Evolutionary conservation across 2,113 vertebrate genomes (phyloP).

Genomic region (Macroglossus sobrinus): DNA sequence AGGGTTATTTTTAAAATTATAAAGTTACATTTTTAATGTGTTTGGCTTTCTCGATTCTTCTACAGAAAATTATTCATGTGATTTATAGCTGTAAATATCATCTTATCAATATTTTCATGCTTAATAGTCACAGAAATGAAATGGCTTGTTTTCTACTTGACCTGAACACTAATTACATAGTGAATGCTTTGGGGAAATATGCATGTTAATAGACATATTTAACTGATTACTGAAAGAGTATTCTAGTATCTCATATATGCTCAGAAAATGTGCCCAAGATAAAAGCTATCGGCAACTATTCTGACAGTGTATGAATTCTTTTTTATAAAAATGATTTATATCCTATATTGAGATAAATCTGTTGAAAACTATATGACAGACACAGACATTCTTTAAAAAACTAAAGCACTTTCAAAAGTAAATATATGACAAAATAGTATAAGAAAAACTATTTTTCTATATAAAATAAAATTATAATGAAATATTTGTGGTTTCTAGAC

Average conservation of each 20-base stretch:
- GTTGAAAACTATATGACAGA: constrained; percentile 42
- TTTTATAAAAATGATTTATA: not conserved
- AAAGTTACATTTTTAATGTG: constrained; percentile 16
- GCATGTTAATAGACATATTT: constrained; percentile 73
- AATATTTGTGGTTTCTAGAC: constrained; percentile 3
- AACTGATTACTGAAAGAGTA: constrained; percentile 66
- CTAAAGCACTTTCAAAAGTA: constrained; percentile 35
- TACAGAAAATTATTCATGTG: constrained; percentile 55
- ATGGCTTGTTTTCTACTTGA: constrained; percentile 69
- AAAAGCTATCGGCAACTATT: not conserved
- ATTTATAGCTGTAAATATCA: constrained; percentile 65
- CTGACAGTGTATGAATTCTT: not conserved
- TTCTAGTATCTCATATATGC: constrained; percentile 59
- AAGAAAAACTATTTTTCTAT: constrained; percentile 34
- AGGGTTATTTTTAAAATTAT: constrained; percentile 28
- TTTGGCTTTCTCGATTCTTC: not conserved
- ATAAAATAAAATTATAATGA: constrained; percentile 39
- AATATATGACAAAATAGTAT: not conserved
- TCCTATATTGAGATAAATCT: constrained; percentile 62
- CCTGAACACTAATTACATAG: constrained; percentile 66
- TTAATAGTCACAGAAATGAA: constrained; percentile 70
- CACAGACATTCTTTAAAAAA: constrained; percentile 52
- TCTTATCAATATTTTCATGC: constrained; percentile 49
- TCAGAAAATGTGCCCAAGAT: constrained; percentile 68
- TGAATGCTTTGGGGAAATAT: constrained; percentile 63